A percentile compares a stretch with the other conserved stretches of the same genome.
These are phyloP conservation scores for Formica selysi DNA, from an alignment of 1,140 invertebrate genomes.

Conservation along the genomic window DNA sequence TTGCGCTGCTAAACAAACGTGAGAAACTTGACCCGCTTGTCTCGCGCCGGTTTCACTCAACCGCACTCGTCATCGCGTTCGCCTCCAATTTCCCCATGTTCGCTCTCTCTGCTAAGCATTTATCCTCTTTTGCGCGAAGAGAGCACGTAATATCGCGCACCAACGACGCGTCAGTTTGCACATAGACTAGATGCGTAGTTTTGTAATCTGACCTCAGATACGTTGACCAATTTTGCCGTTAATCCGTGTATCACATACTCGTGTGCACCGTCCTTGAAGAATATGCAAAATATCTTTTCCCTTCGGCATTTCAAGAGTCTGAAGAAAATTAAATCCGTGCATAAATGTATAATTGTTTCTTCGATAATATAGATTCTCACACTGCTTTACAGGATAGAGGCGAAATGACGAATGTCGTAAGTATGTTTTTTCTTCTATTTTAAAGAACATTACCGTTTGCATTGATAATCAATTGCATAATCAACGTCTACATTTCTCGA, in stretches of 20 bases:
- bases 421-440: neutral
- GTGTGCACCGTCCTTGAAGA: conserved; percentile 50
- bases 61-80: conserved; percentile 18
- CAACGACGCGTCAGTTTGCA: conserved; percentile 37
- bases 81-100: neutral
- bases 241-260: conserved; percentile 54
- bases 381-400: neutral
- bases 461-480: neutral
- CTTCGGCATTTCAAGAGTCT: neutral
- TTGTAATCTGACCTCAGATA: conserved; percentile 39
- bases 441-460: neutral
- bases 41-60: conserved; percentile 20
- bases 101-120: conserved; percentile 6
- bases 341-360: neutral
- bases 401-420: neutral
- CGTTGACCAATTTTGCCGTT: conserved; percentile 16
- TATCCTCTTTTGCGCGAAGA: conserved; percentile 7
- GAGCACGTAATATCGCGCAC: conserved; percentile 5
- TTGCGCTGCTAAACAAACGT: conserved; percentile 14
- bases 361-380: neutral
- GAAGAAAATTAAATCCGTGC: neutral
- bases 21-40: conserved; percentile 28
- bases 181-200: conserved; percentile 49
- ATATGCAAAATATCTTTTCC: conserved; percentile 16
- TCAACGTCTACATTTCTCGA: neutral